Percentiles rank a stretch among this genome's conserved stretches.
Evolutionary conservation across 2,797 vertebrate genomes (phyloP).

Genomic region (Chrysolophus pictus): DNA sequence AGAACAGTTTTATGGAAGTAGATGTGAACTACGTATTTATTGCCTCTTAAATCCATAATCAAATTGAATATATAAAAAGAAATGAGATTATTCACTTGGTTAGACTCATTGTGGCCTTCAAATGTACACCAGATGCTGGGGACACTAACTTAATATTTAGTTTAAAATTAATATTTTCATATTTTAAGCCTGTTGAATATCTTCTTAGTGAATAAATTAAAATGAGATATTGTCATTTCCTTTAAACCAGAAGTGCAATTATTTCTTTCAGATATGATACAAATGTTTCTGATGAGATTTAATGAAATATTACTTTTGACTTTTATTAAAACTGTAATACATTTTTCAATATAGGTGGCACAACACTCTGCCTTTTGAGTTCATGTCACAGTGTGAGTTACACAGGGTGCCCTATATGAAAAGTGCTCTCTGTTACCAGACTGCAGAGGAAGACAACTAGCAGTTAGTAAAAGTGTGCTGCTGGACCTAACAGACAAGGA

Average conservation of each 20-base stretch:
- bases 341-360: background rate
- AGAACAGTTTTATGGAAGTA: background rate
- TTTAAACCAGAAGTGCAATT: background rate
- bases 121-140: background rate
- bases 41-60: constrained; percentile 9
- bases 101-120: background rate
- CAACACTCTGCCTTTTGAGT: background rate
- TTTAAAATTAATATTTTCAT: constrained; percentile 20
- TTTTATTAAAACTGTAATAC: background rate
- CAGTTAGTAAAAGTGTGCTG: background rate
- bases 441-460: background rate
- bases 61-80: constrained; percentile 5
- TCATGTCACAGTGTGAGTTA: background rate
- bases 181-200: background rate
- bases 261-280: background rate
- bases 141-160: background rate
- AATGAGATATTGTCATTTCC: background rate
- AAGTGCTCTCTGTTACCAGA: background rate
- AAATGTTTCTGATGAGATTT: background rate
- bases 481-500: background rate
- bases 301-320: background rate
- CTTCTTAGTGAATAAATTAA: background rate
- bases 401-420: fast-evolving
- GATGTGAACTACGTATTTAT: background rate
- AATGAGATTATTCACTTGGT: background rate